Conservation (phyloP, 2,888 invertebrate species). For the Athripsodes cinereus region DNA sequence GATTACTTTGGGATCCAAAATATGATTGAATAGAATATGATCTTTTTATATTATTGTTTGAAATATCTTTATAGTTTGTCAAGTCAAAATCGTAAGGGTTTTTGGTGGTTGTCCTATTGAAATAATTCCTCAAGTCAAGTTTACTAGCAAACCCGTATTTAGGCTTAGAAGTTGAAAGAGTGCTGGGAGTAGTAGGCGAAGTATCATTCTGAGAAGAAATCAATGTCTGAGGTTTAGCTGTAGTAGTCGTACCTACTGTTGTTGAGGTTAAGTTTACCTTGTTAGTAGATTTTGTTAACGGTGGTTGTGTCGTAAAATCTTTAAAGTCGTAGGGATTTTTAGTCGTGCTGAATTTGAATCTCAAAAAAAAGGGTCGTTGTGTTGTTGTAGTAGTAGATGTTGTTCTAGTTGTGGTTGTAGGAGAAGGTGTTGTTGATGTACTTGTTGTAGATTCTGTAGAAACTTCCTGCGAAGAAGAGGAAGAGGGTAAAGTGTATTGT, state of each 20-base stretch:
- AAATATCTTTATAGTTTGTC: conserved; percentile 31
- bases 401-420: conserved; percentile 29
- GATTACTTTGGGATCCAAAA: conserved; percentile 30
- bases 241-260: conserved; percentile 37
- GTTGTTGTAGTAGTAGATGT: conserved; percentile 28
- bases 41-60: conserved; percentile 37
- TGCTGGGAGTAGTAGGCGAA: conserved; percentile 25
- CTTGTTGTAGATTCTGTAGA: conserved; percentile 28
- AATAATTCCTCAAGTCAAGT: conserved; percentile 40
- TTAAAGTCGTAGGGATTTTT: conserved; percentile 53
- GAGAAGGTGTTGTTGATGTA: conserved; percentile 24
- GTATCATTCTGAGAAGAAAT: conserved; percentile 38
- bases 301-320: conserved; percentile 34
- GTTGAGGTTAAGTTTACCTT: conserved; percentile 30
- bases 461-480: conserved; percentile 21
- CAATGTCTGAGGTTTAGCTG: conserved; percentile 34
- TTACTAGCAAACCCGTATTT: conserved; percentile 41
- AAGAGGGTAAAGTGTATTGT: conserved; percentile 29
- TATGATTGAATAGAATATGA: conserved; percentile 48
- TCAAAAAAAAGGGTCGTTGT: conserved; percentile 33
- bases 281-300: conserved; percentile 32
- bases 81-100: conserved; percentile 44
- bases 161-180: conserved; percentile 29
- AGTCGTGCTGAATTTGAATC: conserved; percentile 47
- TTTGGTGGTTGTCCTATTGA: conserved; percentile 49